Percentiles rank a stretch among this genome's conserved stretches.
phyloP scores from a whole-genome alignment of 2,797 vertebrate species.

The Jordanella pulchra region DNA sequence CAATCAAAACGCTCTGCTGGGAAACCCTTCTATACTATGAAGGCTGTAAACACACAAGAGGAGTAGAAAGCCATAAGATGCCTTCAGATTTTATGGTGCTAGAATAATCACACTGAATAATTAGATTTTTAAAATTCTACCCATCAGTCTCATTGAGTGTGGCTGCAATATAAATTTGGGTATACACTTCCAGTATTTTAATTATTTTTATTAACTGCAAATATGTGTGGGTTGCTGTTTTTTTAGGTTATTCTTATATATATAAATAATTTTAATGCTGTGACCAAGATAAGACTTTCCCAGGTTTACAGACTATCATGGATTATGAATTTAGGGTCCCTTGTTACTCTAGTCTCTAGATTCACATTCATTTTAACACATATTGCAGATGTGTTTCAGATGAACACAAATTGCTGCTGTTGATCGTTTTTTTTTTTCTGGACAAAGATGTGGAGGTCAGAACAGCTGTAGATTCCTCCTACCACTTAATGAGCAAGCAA shows the following conservation, averaged over 20 bases:
- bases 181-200: too few relatives aligned
- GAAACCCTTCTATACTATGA: neutral
- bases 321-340: too few relatives aligned
- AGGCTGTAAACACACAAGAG: neutral
- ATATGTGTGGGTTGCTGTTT: neutral
- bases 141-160: neutral
- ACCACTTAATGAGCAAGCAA: neutral
- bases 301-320: too few relatives aligned
- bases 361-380: neutral
- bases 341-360: too few relatives aligned
- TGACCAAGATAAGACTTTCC: neutral
- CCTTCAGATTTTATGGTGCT: neutral
- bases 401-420: neutral
- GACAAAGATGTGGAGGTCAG: neutral
- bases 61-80: neutral
- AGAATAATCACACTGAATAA: neutral
- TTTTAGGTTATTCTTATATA: neutral
- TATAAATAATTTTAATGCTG: neutral
- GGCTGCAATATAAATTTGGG: too few relatives aligned
- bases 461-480: neutral
- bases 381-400: neutral
- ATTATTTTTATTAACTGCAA: neutral
- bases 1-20: too few relatives aligned
- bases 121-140: neutral
- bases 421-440: neutral